Percentiles rank a stretch among this genome's conserved stretches.
phyloP scores from a whole-genome alignment of 2,113 vertebrate genomes.

The Poicephalus gulielmi region DNA sequence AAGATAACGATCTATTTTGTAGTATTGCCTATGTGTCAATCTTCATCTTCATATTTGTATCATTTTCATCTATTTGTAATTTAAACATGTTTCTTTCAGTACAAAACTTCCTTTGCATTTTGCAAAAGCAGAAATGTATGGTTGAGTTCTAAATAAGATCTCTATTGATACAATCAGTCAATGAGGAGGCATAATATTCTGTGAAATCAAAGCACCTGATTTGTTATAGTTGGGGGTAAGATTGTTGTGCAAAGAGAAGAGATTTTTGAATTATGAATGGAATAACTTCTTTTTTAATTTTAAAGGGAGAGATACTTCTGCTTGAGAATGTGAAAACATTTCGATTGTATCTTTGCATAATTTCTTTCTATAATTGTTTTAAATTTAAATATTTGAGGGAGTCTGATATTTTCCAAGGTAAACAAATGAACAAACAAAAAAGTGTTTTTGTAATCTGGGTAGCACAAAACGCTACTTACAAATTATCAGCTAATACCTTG shows the following conservation, averaged over 20 bases:
- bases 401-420: neutral
- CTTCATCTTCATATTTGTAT: neutral
- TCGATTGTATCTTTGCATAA: neutral
- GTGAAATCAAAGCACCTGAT: neutral
- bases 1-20: neutral
- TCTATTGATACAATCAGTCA: neutral
- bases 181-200: neutral
- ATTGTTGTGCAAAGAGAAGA: neutral
- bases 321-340: neutral
- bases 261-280: neutral
- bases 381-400: neutral
- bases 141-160: neutral
- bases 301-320: neutral
- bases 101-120: neutral
- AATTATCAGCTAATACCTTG: neutral
- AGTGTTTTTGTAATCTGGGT: neutral
- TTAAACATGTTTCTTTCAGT: neutral
- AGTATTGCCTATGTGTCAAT: neutral
- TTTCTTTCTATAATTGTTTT: neutral
- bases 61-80: neutral
- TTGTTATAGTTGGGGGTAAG: neutral
- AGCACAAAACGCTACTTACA: neutral
- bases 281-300: neutral
- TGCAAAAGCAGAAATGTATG: neutral
- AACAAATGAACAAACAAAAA: neutral